Base-by-base conservation (phyloP, 2,797 vertebrate genomes). In the Ctenopoma multispine region DNA sequence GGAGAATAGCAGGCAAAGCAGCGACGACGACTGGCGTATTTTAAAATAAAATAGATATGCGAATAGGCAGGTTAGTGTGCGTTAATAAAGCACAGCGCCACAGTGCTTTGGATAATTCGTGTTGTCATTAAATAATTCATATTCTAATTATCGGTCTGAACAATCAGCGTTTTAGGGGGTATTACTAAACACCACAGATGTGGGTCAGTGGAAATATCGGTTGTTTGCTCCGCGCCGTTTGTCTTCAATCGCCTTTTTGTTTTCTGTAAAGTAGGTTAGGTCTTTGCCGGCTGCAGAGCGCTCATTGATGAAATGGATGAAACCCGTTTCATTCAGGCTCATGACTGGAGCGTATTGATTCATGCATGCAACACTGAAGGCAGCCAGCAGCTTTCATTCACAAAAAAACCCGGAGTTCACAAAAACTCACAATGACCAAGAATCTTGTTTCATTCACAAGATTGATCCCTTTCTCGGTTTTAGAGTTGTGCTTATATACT, bases 381-480 rank as follows among this genome's bases (percentile, higher is more conserved):
- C 77, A 81, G 70, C 75, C 81, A 80, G 75, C 73, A 74, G 79
- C 67, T 54, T 67, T 60, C 90, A 90, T 91, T 91, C 90, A 92
- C 60, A 89, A 85, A 87, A 85, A 87, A 84, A 82, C 40, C 58
- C 63, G 76, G 75, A 62, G 68, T 77, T 87, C 84, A 78, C 46
- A 63, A 73, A 82, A 84, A 56, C 41, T n/a, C n/a, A n/a, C n/a
- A n/a, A n/a, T n/a, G n/a, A n/a, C n/a, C n/a, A n/a, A n/a, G n/a
- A n/a, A n/a, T n/a, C n/a, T n/a, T 24, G 23, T 50, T 24, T 67
- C 89, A 88, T 90, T 92, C 84, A 90, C 64, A 82, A 82, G 2
- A 64, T 7, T 31, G n/a, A 8, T 13, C 17, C n/a, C 6, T 21
- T 47, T 36, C 20, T 51, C 31, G 20, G 18, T 48, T 53, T 75